Evolutionary conservation across 2,888 invertebrate species (phyloP), one percentile per base, ranked within the genome.

Genomic region (Branchipolynoe longqiensis): DNA sequence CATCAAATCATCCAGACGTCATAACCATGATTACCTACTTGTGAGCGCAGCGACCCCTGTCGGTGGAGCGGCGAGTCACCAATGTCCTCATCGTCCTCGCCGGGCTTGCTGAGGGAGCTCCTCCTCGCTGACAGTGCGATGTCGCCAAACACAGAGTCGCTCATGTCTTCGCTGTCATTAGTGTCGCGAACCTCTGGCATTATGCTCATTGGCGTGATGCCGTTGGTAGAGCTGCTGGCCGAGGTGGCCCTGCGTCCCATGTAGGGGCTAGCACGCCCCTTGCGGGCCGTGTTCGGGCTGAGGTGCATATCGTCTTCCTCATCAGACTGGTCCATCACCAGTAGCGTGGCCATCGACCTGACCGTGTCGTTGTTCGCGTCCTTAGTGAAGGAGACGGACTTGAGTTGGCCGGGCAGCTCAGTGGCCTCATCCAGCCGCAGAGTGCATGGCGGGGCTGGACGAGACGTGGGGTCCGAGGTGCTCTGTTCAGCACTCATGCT

Each of bases 111-210:
- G 22, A 25, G 28, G 25, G 28, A n/a, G 36, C 18, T 33, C 33
- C 25, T 12, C 14, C 14, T n/a, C 33, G 18, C 36, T 69, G 22
- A 33, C 33, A 69, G 8, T 38, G 69, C 36, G 38, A 28, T n/a
- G 78, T 78, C 78, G 8, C 78, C 78, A 25, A 78, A 78, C 48
- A 78, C 78, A 12, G 78, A 78, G 54, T 78, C 78, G 28, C 28
- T 48, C 25, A 33, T 28, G 38, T 73, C 62, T n/a, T 28, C 41
- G 41, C 14, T 28, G n/a, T 40, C 73, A 33, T 14, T 38, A 1
- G 38, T 38, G 3, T 31, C 12, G n/a, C n/a, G n/a, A n/a, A n/a
- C n/a, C n/a, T n/a, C n/a, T n/a, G n/a, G n/a, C n/a, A n/a, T n/a
- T n/a, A n/a, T n/a, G n/a, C n/a, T n/a, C 22, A 48, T 78, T 0